Conservation (phyloP, 2,888 invertebrate genomes). For the Harmothoe impar region DNA sequence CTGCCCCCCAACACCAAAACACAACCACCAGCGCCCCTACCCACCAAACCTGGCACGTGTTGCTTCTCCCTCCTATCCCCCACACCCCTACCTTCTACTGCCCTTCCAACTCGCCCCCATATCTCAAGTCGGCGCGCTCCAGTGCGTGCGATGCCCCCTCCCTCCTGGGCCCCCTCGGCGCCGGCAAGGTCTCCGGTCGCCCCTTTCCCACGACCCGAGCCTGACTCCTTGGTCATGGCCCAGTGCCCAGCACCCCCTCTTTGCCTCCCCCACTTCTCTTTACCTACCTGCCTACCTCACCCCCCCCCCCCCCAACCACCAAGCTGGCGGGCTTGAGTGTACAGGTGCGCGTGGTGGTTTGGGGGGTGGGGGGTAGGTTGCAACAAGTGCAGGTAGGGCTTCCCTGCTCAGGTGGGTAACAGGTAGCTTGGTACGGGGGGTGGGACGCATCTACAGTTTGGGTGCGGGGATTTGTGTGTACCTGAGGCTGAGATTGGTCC, state of each 20-base stretch:
- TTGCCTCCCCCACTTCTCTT: neutral
- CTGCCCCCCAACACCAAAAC: neutral
- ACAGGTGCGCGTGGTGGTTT: neutral
- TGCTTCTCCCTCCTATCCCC: neutral
- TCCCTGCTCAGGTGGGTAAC: neutral
- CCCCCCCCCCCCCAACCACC: neutral
- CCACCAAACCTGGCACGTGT: neutral
- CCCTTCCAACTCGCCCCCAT: neutral
- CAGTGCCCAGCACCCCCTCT: conserved; percentile 1
- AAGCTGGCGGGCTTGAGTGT: neutral
- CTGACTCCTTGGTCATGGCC: conserved; percentile 4
- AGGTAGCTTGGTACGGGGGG: neutral
- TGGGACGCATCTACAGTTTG: neutral
- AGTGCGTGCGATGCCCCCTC: neutral
- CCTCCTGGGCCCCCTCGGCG: conserved; percentile 11
- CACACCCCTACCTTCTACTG: neutral
- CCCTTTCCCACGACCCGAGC: conserved; percentile 46
- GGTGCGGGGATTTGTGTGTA: no score
- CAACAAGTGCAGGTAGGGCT: neutral
- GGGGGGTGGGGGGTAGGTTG: neutral
- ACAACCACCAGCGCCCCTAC: neutral
- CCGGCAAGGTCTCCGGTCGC: conserved; percentile 8
- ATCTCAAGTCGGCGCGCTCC: neutral
- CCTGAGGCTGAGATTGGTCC: no score
- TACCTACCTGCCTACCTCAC: conserved; percentile 31